These are phyloP conservation scores for Piscicola geometra DNA, from an alignment of 2,888 invertebrate species.

Conservation along the genomic window DNA sequence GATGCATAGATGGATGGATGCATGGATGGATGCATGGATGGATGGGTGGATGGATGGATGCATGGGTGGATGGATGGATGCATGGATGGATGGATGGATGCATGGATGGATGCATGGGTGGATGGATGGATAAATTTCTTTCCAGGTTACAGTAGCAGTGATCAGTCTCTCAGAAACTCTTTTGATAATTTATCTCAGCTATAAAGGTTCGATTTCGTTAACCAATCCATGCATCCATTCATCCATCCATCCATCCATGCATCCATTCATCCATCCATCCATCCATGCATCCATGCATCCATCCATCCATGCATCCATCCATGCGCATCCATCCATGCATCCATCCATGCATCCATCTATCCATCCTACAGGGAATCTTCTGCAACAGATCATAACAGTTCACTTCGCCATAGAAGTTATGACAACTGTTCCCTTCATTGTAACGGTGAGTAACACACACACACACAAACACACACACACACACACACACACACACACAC, in stretches of 20 bases:
- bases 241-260: too few species aligned
- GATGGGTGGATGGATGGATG: not conserved
- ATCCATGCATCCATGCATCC: not conserved
- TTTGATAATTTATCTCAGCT: slow-evolving; percentile 89
- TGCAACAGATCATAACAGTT: slow-evolving; percentile 89
- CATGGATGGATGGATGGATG: slow-evolving; percentile 2
- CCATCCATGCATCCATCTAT: too few species aligned
- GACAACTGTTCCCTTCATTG: slow-evolving; percentile 86
- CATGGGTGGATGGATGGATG: slow-evolving; percentile 8
- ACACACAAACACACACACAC: slow-evolving; percentile 22
- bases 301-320: too few species aligned
- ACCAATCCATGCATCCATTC: too few species aligned
- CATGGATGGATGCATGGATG: slow-evolving; percentile 11
- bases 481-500: slow-evolving; percentile 21
- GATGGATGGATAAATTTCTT: not conserved
- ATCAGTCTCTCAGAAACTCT: slow-evolving; percentile 89
- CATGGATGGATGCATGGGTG: not conserved
- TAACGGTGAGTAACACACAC: slow-evolving; percentile 36
- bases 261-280: too few species aligned
- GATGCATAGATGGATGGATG: slow-evolving; percentile 5
- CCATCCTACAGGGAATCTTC: slow-evolving; percentile 78
- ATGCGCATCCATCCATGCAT: too few species aligned
- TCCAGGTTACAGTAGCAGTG: slow-evolving; percentile 76
- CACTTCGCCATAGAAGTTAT: slow-evolving; percentile 92
- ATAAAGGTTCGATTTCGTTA: slow-evolving; percentile 66